Percentiles rank a stretch among this genome's conserved stretches.
Evolutionary conservation across 2,797 vertebrate species (phyloP).

Genomic region (Austrolebias charrua): DNA sequence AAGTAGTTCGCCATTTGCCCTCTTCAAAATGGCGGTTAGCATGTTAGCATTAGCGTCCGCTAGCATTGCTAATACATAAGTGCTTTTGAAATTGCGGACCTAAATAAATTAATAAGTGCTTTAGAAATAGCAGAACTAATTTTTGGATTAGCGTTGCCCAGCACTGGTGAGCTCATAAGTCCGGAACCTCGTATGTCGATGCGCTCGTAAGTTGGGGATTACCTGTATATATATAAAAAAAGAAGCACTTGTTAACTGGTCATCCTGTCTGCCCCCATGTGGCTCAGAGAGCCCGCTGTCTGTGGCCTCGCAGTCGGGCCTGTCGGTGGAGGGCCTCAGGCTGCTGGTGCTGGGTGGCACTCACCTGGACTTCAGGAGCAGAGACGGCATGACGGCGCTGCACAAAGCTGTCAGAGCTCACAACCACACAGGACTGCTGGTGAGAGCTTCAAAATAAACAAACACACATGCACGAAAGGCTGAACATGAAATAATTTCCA

Average conservation of each 20-base stretch:
- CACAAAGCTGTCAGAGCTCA: constrained; percentile 88
- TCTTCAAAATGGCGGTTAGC: too few relatives aligned
- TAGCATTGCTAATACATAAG: too few relatives aligned
- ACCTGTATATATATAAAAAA: too few relatives aligned
- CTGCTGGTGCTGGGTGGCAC: constrained; percentile 87
- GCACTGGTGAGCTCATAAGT: too few relatives aligned
- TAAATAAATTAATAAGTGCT: too few relatives aligned
- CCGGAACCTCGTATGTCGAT: too few relatives aligned
- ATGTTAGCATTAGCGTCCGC: too few relatives aligned
- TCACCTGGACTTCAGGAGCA: constrained; percentile 89
- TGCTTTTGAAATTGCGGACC: too few relatives aligned
- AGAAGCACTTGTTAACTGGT: not conserved
- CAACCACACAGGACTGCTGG: constrained; percentile 86
- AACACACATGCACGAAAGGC: not conserved
- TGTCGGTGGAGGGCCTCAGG: constrained; percentile 83
- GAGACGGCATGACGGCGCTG: constrained; percentile 85
- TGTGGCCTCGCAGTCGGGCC: constrained; percentile 82
- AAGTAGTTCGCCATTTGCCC: too few relatives aligned
- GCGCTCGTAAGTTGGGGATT: too few relatives aligned
- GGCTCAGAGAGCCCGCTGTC: constrained; percentile 86
- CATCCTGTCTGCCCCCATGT: not conserved
- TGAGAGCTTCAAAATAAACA: constrained; percentile 55
- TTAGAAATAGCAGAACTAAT: too few relatives aligned
- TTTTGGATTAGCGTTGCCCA: too few relatives aligned
- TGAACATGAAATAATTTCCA: not conserved